Conservation (phyloP, 2,797 vertebrate genomes). For the Xenentodon cancila region DNA sequence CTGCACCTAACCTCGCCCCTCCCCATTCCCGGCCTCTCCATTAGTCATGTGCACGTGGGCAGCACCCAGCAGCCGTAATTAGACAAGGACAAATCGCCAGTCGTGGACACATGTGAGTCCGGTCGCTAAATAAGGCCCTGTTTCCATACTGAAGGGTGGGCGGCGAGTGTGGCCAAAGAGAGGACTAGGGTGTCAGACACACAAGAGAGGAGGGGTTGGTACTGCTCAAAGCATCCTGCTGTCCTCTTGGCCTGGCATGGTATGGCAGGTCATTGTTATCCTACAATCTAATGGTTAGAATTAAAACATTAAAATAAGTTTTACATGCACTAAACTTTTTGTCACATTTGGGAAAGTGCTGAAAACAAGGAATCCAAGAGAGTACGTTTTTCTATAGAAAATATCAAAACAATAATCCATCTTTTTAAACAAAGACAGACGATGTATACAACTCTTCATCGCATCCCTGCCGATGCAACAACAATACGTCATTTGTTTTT, state of each 20-base stretch:
- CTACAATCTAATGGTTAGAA: slow-evolving; percentile 28
- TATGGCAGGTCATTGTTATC: slow-evolving; percentile 76
- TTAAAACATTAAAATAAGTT: too few relatives aligned
- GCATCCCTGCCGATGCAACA: slow-evolving; percentile 49
- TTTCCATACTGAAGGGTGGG: slow-evolving; percentile 80
- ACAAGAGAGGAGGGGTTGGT: slow-evolving; percentile 41
- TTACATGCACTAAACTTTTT: too few relatives aligned
- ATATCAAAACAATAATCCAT: slow-evolving; percentile 28
- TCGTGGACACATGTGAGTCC: slow-evolving; percentile 80
- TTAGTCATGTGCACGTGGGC: slow-evolving; percentile 91
- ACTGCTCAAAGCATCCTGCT: slow-evolving; percentile 54
- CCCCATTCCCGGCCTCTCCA: slow-evolving; percentile 81
- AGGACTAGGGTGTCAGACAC: slow-evolving; percentile 63
- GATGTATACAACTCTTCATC: slow-evolving; percentile 54
- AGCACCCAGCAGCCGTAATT: slow-evolving; percentile 92
- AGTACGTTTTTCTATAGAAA: slow-evolving; percentile 4
- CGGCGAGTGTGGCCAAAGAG: slow-evolving; percentile 66
- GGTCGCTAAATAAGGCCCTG: slow-evolving; percentile 85
- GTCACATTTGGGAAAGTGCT: slow-evolving; percentile 23
- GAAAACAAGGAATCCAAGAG: slow-evolving; percentile 43
- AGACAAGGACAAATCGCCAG: slow-evolving; percentile 94
- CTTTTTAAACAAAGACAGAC: slow-evolving; percentile 44
- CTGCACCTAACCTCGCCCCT: slow-evolving; percentile 78
- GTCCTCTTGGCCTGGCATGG: slow-evolving; percentile 52
- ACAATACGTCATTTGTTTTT: slow-evolving; percentile 73